A percentile compares a stretch with the other conserved stretches of the same genome.
phyloP scores from a whole-genome alignment of 2,888 invertebrate genomes.

The Melanchra persicariae region DNA sequence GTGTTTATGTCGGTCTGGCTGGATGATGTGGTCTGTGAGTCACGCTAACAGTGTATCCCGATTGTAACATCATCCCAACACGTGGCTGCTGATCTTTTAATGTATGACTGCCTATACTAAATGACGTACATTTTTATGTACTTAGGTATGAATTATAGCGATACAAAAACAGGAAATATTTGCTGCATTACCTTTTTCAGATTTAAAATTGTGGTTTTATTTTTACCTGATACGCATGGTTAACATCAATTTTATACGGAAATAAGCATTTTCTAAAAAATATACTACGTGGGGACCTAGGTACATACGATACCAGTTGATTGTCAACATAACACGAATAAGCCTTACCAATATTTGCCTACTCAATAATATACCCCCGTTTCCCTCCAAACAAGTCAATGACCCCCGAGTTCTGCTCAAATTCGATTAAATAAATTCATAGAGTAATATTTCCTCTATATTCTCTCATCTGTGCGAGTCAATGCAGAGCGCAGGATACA shows the following conservation, averaged over 20 bases:
- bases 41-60: constrained; percentile 48
- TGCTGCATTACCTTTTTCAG: not conserved
- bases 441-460: constrained; percentile 42
- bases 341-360: constrained; percentile 20
- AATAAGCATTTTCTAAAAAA: not conserved
- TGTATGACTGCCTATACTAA: constrained; percentile 3
- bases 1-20: constrained; percentile 50
- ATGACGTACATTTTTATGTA: not conserved
- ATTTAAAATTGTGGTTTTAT: not conserved
- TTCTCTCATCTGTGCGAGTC: constrained; percentile 35
- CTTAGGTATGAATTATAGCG: too few species aligned
- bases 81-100: constrained; percentile 48
- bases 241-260: too few species aligned
- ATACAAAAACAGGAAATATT: not conserved
- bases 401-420: constrained; percentile 29
- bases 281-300: not conserved
- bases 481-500: constrained; percentile 48
- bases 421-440: constrained; percentile 39
- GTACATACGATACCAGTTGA: not conserved
- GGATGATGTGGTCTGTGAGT: constrained; percentile 55
- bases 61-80: constrained; percentile 43
- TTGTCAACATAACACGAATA: constrained; percentile 18
- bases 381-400: constrained; percentile 42
- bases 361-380: constrained; percentile 32
- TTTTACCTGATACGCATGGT: not conserved